Percentiles rank a stretch among this genome's conserved stretches.
These are phyloP conservation scores for Thunnus thynnus DNA, from an alignment of 2,113 vertebrate genomes.

Conservation along the genomic window DNA sequence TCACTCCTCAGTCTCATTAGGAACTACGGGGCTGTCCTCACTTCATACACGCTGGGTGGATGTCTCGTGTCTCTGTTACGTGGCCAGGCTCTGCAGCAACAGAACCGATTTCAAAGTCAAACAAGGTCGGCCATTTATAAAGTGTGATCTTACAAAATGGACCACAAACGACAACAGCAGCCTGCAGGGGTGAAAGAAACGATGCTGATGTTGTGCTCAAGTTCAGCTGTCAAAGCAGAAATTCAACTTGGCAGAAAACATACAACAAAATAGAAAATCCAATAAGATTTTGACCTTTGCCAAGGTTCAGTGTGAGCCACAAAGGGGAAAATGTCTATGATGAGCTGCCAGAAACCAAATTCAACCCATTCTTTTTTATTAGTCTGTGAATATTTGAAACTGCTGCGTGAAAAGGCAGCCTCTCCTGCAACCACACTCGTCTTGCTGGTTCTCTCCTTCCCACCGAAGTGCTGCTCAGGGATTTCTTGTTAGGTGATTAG, in stretches of 20 bases:
- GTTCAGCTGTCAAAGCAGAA: constrained; percentile 12
- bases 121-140: background rate
- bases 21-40: constrained; percentile 64
- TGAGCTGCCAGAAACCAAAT: constrained; percentile 52
- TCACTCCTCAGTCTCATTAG: constrained; percentile 68
- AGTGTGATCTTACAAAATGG: background rate
- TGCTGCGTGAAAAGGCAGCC: background rate
- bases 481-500: constrained; percentile 76
- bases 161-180: background rate
- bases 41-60: background rate
- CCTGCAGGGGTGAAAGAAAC: constrained; percentile 1
- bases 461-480: constrained; percentile 22
- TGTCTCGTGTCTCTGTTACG: constrained; percentile 1
- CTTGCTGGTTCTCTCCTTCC: constrained; percentile 22
- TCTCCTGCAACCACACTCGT: constrained; percentile 14
- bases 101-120: background rate
- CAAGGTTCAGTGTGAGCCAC: constrained; percentile 26
- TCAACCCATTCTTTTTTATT: constrained; percentile 46
- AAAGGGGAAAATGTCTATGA: constrained; percentile 32
- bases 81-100: background rate
- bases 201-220: background rate
- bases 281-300: constrained; percentile 41
- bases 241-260: constrained; percentile 56
- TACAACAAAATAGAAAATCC: constrained; percentile 55
- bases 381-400: constrained; percentile 37